phyloP scores from a whole-genome alignment of 2,113 vertebrate species.

The Zeus faber region DNA sequence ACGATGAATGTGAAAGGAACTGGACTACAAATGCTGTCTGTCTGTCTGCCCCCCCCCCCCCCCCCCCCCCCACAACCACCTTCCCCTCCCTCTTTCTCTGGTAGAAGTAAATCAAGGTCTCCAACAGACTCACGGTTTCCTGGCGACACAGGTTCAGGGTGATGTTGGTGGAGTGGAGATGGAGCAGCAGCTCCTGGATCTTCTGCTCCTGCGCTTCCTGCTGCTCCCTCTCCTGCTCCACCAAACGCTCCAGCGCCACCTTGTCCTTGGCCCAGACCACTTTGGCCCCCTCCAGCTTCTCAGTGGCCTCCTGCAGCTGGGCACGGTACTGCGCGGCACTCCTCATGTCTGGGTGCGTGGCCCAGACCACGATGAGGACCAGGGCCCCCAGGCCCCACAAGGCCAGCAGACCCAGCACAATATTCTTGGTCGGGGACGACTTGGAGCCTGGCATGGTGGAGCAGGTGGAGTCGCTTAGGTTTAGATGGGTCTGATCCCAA shows the following conservation, averaged over 20 bases:
- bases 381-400: constrained; percentile 67
- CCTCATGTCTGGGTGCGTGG: constrained; percentile 63
- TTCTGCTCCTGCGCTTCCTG: not conserved
- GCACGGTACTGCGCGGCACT: constrained; percentile 38
- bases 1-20: too few relatives aligned
- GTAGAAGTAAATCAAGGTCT: not conserved
- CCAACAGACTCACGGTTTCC: constrained; percentile 56
- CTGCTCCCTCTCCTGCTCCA: constrained; percentile 30
- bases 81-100: too few relatives aligned
- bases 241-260: constrained; percentile 51
- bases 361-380: constrained; percentile 70
- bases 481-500: too few relatives aligned
- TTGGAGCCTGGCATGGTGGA: too few relatives aligned
- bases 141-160: constrained; percentile 46
- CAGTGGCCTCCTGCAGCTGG: constrained; percentile 32
- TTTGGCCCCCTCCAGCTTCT: constrained; percentile 38
- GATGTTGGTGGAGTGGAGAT: constrained; percentile 39
- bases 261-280: constrained; percentile 41
- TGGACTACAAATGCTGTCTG: too few relatives aligned
- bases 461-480: too few relatives aligned
- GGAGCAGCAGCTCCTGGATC: constrained; percentile 27
- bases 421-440: constrained; percentile 39
- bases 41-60: too few relatives aligned
- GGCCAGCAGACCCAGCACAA: constrained; percentile 44
- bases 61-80: too few relatives aligned